Evolutionary conservation across 2,888 invertebrate species (phyloP).

Genomic region (Diplazon laetatorius): DNA sequence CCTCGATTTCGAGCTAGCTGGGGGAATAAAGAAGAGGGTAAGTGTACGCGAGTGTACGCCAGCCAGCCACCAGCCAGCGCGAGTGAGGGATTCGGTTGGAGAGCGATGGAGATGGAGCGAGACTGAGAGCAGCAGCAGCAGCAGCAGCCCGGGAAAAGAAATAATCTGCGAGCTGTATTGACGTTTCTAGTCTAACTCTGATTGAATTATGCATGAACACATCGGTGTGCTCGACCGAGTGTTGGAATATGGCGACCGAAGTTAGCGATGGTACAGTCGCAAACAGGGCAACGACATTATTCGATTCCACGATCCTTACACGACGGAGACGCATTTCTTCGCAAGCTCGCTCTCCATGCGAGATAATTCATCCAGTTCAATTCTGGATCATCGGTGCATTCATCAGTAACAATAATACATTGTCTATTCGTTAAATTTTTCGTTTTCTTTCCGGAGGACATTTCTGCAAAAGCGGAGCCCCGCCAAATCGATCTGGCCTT

Average conservation of each 20-base stretch:
- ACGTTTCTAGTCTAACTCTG: slow-evolving; percentile 83
- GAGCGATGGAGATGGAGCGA: slow-evolving; percentile 66
- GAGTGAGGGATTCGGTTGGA: slow-evolving; percentile 56
- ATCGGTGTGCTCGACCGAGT: slow-evolving; percentile 77
- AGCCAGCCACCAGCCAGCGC: slow-evolving; percentile 49
- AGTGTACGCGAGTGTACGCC: slow-evolving; percentile 23
- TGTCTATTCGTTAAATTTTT: too few relatives aligned
- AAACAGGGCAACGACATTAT: slow-evolving; percentile 58
- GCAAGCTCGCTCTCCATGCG: too few relatives aligned
- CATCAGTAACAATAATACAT: too few relatives aligned
- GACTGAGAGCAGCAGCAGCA: slow-evolving; percentile 69
- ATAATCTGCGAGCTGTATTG: slow-evolving; percentile 83
- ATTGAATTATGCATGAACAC: slow-evolving; percentile 83
- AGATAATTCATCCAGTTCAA: too few relatives aligned
- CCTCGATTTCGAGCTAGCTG: slow-evolving; percentile 31
- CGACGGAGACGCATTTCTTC: too few relatives aligned
- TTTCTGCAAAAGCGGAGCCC: too few relatives aligned
- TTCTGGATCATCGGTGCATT: too few relatives aligned
- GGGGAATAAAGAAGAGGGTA: slow-evolving; percentile 30
- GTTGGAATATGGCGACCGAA: slow-evolving; percentile 37
- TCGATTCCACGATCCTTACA: slow-evolving; percentile 66
- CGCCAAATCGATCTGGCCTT: too few relatives aligned
- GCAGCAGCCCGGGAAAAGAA: slow-evolving; percentile 80
- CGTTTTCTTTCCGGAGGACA: too few relatives aligned
- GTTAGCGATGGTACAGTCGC: slow-evolving; percentile 32